Evolutionary conservation across 2,797 vertebrate genomes (phyloP).

Genomic region (Poecilia velifera): DNA sequence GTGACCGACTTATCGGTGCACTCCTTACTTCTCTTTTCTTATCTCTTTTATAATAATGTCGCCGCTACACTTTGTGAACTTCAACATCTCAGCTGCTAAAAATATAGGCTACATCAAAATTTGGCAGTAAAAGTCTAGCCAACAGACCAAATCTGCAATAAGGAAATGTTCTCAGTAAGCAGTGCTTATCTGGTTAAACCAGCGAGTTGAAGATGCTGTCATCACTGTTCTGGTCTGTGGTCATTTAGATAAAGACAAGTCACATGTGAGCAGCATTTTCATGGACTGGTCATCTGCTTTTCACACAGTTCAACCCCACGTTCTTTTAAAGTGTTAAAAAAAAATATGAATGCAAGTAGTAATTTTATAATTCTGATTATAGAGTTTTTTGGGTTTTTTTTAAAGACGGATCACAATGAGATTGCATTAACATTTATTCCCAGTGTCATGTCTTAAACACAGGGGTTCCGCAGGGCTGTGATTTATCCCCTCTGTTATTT

Average conservation of each 20-base stretch:
- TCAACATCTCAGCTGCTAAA: not conserved
- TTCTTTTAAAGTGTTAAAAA: not conserved
- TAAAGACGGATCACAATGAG: not conserved
- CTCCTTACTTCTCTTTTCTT: too few relatives aligned
- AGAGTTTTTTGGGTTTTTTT: not conserved
- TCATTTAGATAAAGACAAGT: not conserved
- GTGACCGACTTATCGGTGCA: not conserved
- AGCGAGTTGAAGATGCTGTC: not conserved
- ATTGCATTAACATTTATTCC: not conserved
- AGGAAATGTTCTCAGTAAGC: too few relatives aligned
- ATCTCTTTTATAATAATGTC: not conserved
- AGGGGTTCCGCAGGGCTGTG: not conserved
- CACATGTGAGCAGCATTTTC: not conserved
- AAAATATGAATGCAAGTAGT: not conserved
- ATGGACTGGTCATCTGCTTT: not conserved
- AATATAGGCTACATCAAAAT: not conserved
- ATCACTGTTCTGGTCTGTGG: not conserved
- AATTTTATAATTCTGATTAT: not conserved
- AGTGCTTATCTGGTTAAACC: not conserved
- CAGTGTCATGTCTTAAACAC: not conserved
- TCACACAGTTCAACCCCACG: not conserved
- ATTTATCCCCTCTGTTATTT: not conserved
- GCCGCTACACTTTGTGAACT: not conserved
- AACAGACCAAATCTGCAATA: not conserved
- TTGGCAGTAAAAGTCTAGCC: not conserved